phyloP scores from a whole-genome alignment of 2,888 invertebrate genomes.

The Agyllia agylla region DNA sequence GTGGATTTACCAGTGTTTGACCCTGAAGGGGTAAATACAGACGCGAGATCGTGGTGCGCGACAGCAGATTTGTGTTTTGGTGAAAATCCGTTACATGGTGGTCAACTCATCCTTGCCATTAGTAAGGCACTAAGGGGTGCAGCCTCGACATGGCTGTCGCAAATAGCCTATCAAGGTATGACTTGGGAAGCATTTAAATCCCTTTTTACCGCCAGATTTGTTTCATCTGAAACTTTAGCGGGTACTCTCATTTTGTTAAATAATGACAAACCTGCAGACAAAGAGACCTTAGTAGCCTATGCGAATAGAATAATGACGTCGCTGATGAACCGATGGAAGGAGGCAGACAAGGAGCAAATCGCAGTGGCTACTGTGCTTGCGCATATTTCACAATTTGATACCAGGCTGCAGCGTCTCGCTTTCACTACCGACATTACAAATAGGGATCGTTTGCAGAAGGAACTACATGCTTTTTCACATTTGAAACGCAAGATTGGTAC shows the following conservation, averaged over 20 bases:
- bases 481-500: conserved; percentile 28
- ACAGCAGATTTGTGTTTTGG: conserved; percentile 37
- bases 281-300: conserved; percentile 36
- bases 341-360: conserved; percentile 44
- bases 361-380: conserved; percentile 46
- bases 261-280: conserved; percentile 30
- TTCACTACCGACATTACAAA: conserved; percentile 37
- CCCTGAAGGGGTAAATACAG: conserved; percentile 34
- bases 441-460: conserved; percentile 37
- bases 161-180: conserved; percentile 36
- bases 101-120: conserved; percentile 29
- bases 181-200: conserved; percentile 47
- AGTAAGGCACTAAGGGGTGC: conserved; percentile 49
- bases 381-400: conserved; percentile 29
- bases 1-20: conserved; percentile 42
- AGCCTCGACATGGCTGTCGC: conserved; percentile 55
- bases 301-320: conserved; percentile 33
- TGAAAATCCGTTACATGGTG: conserved; percentile 2
- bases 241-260: conserved; percentile 29
- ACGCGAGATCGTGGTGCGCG: conserved; percentile 51
- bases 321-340: conserved; percentile 38
- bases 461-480: conserved; percentile 29
- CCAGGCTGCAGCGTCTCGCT: conserved; percentile 37
- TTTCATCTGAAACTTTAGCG: conserved; percentile 36
- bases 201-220: conserved; percentile 34